Evolutionary conservation across 2,113 vertebrate genomes (phyloP), one percentile per base, ranked within the genome.

Genomic region (Eubucco bourcierii): DNA sequence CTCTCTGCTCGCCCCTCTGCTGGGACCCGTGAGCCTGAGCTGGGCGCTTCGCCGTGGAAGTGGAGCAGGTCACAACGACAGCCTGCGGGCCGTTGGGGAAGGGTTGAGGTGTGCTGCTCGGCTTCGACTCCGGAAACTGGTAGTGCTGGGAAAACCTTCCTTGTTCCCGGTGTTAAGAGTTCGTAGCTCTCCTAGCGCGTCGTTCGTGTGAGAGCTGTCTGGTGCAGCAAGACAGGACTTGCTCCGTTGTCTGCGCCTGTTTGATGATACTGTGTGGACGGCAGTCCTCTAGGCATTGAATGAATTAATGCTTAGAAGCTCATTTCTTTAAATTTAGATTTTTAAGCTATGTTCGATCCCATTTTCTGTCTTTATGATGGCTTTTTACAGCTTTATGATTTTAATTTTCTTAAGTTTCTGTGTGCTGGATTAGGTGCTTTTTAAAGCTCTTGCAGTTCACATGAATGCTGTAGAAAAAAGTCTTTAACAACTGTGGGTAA

Each of bases 251-350:
- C 19, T 64, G 41, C 6, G 28, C 10, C 5, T 14, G 4, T 12
- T 21, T 18, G 39, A 5, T 50, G 23, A 1, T 65, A 0, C 1
- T 9, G 6, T 18, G 0, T 15, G 23, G 29, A 29, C 63, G 28
- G 67, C 15, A 7, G 1, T 56, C 5, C 28, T 37, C 18, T 8
- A 11, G 52, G 44, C 2, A 5, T 81, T 60, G 41, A 37, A 6
- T 29, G 37, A 25, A 14, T 72, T 78, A 39, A 37, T 44, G n/a
- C 4, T 56, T 7, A 4, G 37, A 34, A 76, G 3, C 0, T 1
- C 1, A 0, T 8, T 2, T 20, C n/a, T 29, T 60, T 80, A 3
- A 52, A 27, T 15, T 12, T 47, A 2, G 37, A 39, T 39, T 39
- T 39, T 39, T 39, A 55, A n/a, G 6, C 41, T 37, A 7, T 27